Percentiles rank a stretch among this genome's conserved stretches.
phyloP scores from a whole-genome alignment of 2,797 vertebrate species.

The Neosilurus mollespiculum region DNA sequence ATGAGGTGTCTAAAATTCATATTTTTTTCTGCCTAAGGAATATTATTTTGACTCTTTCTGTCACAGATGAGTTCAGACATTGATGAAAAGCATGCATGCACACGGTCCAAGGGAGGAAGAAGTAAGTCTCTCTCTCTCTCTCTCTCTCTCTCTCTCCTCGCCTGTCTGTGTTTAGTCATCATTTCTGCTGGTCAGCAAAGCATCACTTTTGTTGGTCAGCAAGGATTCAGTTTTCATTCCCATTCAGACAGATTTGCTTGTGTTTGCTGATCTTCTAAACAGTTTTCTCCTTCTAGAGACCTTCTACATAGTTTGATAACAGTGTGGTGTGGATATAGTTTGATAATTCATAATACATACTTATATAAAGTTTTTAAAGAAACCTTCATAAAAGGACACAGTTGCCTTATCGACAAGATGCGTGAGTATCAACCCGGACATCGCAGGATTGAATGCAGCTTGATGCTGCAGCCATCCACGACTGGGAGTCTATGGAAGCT shows the following conservation, averaged over 20 bases:
- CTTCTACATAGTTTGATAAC: conserved; percentile 4
- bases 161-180: conserved; percentile 40
- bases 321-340: not conserved
- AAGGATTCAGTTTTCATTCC: conserved; percentile 50
- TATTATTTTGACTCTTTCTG: conserved; percentile 28
- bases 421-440: too few species aligned
- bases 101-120: conserved; percentile 90
- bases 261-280: conserved; percentile 23
- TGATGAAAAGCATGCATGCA: conserved; percentile 88
- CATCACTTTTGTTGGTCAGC: conserved; percentile 44
- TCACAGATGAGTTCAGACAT: conserved; percentile 93
- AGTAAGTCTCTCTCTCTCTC: conserved; percentile 74
- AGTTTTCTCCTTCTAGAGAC: not conserved
- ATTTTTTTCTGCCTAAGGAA: conserved; percentile 15
- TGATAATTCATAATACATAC: conserved; percentile 34
- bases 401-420: too few species aligned
- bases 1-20: not conserved
- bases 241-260: conserved; percentile 45
- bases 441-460: too few species aligned
- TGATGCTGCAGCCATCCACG: too few species aligned
- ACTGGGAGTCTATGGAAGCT: too few species aligned
- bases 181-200: conserved; percentile 51
- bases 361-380: not conserved
- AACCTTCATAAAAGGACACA: not conserved
- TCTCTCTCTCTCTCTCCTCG: conserved; percentile 1